Evolutionary conservation across 2,888 invertebrate genomes (phyloP).

Genomic region (Sesamia inferens): DNA sequence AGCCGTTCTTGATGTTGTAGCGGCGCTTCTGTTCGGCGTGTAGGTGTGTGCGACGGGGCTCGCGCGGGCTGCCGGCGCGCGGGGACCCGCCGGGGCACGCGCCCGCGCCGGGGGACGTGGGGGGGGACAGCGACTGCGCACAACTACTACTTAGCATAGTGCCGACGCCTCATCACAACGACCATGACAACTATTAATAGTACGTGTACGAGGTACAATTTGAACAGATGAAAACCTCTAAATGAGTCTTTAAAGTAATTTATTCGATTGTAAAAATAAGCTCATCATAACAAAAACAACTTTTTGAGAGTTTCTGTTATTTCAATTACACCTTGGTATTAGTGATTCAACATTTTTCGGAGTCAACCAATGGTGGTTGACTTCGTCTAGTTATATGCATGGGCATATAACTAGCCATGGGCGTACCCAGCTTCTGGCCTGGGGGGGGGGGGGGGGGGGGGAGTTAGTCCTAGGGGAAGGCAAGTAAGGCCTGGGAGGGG

Average conservation of each 20-base stretch:
- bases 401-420: not conserved
- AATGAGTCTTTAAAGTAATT: not conserved
- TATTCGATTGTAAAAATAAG: not conserved
- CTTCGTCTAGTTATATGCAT: no score
- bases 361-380: no score
- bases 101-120: constrained; percentile 91
- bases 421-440: no score
- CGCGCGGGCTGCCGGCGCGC: constrained; percentile 81
- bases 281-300: not conserved
- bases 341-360: not conserved
- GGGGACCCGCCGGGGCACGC: constrained; percentile 77
- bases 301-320: not conserved
- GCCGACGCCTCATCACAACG: not conserved
- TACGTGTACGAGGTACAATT: not conserved
- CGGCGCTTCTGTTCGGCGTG: constrained; percentile 99
- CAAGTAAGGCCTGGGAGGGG: no score
- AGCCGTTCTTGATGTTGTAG: constrained; percentile 98
- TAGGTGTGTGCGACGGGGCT: constrained; percentile 96
- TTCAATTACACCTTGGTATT: not conserved
- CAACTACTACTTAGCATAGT: not conserved
- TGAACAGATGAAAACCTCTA: not conserved
- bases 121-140: constrained; percentile 84
- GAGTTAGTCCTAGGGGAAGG: no score
- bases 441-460: no score
- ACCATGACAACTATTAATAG: not conserved